Base-by-base conservation (phyloP, 2,888 invertebrate genomes). In the Drosophila paucipuncta region DNA sequence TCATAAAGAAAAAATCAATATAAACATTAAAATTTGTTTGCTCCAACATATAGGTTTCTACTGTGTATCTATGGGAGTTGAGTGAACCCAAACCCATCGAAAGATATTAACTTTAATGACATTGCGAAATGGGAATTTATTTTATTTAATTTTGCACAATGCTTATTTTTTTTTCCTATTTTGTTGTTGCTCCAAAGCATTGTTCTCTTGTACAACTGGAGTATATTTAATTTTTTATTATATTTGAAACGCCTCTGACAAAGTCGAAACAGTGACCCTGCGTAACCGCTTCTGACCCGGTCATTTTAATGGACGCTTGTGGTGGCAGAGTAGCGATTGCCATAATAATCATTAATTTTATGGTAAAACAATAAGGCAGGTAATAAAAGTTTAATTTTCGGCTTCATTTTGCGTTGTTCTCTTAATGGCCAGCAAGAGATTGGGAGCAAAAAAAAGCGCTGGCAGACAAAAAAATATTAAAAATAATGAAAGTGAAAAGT, bases 331-430 rank as follows among this genome's bases (percentile, higher is more conserved):
- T 43, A 18, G 68, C 80, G 78, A 88, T 90, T 89, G 90, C 90
- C 85, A 80, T 90, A 90, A 89, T 89, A 90, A 90, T 85, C 89
- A 90, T 89, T 89, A 89, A 87, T 89, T 89, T 90, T 77, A 89
- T 90, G 83, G 82, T 80, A 85, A 89, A 90, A 89, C 90, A 89
- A 89, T 89, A 89, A 89, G 84, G 90, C 87, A 89, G 88, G 86
- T 85, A 86, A 90, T 90, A 89, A 89, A 89, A 90, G 85, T 90
- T 88, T 83, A 80, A 81, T 81, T 83, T 88, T 83, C 78, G 79
- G 74, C 76, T 73, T 63, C 77, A 60, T 72, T 69, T 73, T 63
- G 64, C 54, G 31, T 43, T 72, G 70, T 60, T 63, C 66, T 57
- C 55, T 69, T 78, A 88, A 85, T 85, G 72, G 68, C 72, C 65